phyloP scores from a whole-genome alignment of 2,797 vertebrate genomes.

The Enteromius radiatus region DNA sequence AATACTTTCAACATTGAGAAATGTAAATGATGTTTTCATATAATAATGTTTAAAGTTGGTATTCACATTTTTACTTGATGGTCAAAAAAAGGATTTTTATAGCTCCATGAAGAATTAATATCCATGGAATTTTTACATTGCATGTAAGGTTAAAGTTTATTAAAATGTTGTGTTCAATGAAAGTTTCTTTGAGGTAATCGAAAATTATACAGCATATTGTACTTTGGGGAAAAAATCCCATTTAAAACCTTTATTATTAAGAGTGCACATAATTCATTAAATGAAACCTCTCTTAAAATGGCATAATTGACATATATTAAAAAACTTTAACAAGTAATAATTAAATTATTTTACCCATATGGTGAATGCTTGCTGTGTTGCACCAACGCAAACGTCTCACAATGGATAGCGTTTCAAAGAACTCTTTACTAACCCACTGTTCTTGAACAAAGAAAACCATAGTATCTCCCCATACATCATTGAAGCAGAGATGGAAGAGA shows the following conservation, averaged over 20 bases:
- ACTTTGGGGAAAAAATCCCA: not conserved
- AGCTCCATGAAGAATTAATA: not conserved
- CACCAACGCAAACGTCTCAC: not conserved
- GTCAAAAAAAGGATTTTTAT: not conserved
- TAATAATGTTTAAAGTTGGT: not conserved
- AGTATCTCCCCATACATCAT: conserved; percentile 11
- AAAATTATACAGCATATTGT: not conserved
- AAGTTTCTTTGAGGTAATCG: not conserved
- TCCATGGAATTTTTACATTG: not conserved
- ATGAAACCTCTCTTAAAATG: not conserved
- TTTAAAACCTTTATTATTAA: not conserved
- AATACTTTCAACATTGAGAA: not conserved
- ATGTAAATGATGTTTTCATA: not conserved
- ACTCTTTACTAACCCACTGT: not conserved
- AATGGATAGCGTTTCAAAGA: not conserved
- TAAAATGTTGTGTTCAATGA: not conserved
- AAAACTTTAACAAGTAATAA: not conserved
- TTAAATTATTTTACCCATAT: not conserved
- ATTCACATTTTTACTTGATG: not conserved
- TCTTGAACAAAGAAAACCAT: conserved; percentile 29
- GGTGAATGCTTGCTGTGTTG: not conserved
- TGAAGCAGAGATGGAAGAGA: conserved; percentile 15
- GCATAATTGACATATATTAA: not conserved
- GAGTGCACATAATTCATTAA: not conserved
- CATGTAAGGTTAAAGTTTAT: not conserved